Evolutionary conservation across 2,113 vertebrate genomes (phyloP).

Genomic region (Aspidoscelis tigris): DNA sequence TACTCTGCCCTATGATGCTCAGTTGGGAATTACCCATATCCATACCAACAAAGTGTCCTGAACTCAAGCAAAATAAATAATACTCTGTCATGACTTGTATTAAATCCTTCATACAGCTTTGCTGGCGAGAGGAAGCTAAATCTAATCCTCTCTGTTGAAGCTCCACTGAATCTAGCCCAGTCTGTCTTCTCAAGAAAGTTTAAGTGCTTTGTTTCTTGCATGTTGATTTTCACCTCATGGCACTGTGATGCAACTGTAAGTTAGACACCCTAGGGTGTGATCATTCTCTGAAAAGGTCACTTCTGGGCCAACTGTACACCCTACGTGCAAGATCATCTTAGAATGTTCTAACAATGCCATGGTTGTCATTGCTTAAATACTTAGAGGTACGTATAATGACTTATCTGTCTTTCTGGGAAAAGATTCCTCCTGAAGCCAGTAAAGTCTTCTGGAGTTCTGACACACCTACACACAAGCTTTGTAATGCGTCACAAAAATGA

Average conservation of each 20-base stretch:
- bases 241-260: conserved; percentile 54
- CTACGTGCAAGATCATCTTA: conserved; percentile 52
- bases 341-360: conserved; percentile 55
- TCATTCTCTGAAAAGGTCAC: conserved; percentile 60
- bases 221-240: conserved; percentile 45
- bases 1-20: background rate
- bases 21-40: background rate
- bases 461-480: background rate
- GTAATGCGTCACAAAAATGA: background rate
- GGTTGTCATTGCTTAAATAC: conserved; percentile 62
- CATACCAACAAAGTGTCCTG: conserved; percentile 23
- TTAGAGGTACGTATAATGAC: conserved; percentile 44
- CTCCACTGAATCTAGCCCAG: conserved; percentile 24
- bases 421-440: background rate
- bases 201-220: conserved; percentile 37
- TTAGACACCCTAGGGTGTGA: conserved; percentile 66
- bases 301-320: conserved; percentile 62
- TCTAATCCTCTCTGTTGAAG: conserved; percentile 35
- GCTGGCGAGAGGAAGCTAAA: conserved; percentile 12
- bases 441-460: background rate
- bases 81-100: conserved; percentile 12
- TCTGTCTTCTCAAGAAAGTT: conserved; percentile 31
- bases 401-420: conserved; percentile 34
- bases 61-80: conserved; percentile 20
- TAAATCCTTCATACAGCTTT: conserved; percentile 9